These are phyloP conservation scores for Gila orcuttii DNA, from an alignment of 2,113 vertebrate species.

Conservation along the genomic window DNA sequence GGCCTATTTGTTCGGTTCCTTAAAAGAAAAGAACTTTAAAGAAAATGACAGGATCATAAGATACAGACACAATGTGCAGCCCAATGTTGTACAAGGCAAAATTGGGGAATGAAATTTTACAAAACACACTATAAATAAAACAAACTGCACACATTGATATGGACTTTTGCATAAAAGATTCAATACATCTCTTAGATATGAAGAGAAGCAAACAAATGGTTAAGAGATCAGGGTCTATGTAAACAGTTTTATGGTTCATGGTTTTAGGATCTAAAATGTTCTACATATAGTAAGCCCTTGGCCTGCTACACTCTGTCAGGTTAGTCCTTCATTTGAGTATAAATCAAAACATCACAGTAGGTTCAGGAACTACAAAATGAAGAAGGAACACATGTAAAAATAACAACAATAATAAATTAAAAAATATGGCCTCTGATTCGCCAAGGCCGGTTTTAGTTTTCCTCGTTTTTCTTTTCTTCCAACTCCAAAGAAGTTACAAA, in stretches of 20 bases:
- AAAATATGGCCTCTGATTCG: conserved; percentile 58
- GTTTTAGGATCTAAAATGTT: conserved; percentile 21
- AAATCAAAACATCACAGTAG: conserved; percentile 25
- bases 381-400: conserved; percentile 30
- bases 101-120: conserved; percentile 38
- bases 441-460: conserved; percentile 31
- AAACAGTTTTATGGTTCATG: conserved; percentile 32
- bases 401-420: conserved; percentile 68
- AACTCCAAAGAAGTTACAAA: conserved; percentile 75
- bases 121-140: conserved; percentile 27
- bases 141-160: conserved; percentile 11
- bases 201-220: not conserved
- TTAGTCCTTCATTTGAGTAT: conserved; percentile 28
- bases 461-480: conserved; percentile 53
- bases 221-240: conserved; percentile 12
- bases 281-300: conserved; percentile 36
- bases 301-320: conserved; percentile 6
- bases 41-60: not conserved
- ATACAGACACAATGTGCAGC: not conserved
- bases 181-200: not conserved
- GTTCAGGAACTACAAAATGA: conserved; percentile 49
- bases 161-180: not conserved
- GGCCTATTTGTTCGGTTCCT: conserved; percentile 5
- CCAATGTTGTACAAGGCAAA: not conserved
- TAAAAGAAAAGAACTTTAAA: not conserved